Percentiles rank a stretch among this genome's conserved stretches.
Conservation (phyloP, 2,113 vertebrate genomes). For the Alethe castanea region DNA sequence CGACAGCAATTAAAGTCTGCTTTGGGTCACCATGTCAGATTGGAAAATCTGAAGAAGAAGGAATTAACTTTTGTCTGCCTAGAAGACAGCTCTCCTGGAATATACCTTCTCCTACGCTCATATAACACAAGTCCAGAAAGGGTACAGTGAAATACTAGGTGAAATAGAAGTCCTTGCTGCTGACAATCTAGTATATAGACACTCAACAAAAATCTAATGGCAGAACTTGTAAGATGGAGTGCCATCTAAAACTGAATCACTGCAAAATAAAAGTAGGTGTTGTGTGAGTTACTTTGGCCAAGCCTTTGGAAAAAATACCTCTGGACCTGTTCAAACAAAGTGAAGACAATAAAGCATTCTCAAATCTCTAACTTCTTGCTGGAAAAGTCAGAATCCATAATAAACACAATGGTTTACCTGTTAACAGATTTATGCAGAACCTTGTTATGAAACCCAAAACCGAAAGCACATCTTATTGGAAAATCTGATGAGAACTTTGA, state of each 20-base stretch:
- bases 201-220: not conserved
- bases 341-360: not conserved
- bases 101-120: not conserved
- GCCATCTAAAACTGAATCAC: constrained; percentile 14
- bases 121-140: not conserved
- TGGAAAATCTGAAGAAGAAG: not conserved
- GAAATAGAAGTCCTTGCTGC: not conserved
- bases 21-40: not conserved
- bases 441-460: not conserved
- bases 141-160: not conserved
- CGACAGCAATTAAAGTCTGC: not conserved
- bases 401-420: not conserved
- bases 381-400: not conserved
- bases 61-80: not conserved
- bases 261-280: not conserved
- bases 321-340: not conserved
- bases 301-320: not conserved
- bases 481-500: not conserved
- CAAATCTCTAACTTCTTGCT: not conserved
- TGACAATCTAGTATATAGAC: not conserved
- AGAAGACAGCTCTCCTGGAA: not conserved
- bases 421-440: not conserved
- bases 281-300: not conserved
- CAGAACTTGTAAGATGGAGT: not conserved
- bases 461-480: not conserved